Percentiles rank a stretch among this genome's conserved stretches.
Conservation (phyloP, 2,888 invertebrate genomes). For the Drosophila colorata region DNA sequence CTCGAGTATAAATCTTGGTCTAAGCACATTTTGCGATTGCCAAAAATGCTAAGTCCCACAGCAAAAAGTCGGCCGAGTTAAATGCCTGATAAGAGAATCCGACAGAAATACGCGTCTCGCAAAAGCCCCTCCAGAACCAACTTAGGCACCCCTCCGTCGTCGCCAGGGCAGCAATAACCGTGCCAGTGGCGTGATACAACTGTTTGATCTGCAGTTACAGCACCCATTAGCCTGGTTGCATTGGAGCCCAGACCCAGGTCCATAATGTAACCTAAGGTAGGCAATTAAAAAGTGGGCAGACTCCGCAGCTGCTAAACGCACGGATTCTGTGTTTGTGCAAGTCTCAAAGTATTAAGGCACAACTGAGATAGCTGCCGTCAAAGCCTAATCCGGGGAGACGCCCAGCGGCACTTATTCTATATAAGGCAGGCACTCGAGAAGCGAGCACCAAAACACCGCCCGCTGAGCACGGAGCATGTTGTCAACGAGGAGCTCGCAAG, state of each 20-base stretch:
- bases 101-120: constrained; percentile 40
- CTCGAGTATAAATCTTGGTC: constrained; percentile 59
- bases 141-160: neutral
- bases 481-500: constrained; percentile 18
- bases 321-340: constrained; percentile 37
- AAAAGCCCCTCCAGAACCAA: constrained; percentile 16
- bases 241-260: neutral
- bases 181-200: too few relatives aligned
- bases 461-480: constrained; percentile 53
- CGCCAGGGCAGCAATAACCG: constrained; percentile 6
- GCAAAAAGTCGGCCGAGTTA: constrained; percentile 58
- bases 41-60: constrained; percentile 31
- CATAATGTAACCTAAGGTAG: constrained; percentile 12
- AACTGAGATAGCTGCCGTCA: constrained; percentile 51
- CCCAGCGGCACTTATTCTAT: constrained; percentile 50
- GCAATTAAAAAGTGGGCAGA: constrained; percentile 25
- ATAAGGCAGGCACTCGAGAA: constrained; percentile 51
- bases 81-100: constrained; percentile 67
- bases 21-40: constrained; percentile 36
- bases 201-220: neutral
- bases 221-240: neutral
- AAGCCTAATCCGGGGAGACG: constrained; percentile 52
- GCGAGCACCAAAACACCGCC: constrained; percentile 46
- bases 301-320: constrained; percentile 14
- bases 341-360: constrained; percentile 30